Percentiles rank a stretch among this genome's conserved stretches.
These are phyloP conservation scores for Diloba caeruleocephala DNA, from an alignment of 2,888 invertebrate species.

Conservation along the genomic window DNA sequence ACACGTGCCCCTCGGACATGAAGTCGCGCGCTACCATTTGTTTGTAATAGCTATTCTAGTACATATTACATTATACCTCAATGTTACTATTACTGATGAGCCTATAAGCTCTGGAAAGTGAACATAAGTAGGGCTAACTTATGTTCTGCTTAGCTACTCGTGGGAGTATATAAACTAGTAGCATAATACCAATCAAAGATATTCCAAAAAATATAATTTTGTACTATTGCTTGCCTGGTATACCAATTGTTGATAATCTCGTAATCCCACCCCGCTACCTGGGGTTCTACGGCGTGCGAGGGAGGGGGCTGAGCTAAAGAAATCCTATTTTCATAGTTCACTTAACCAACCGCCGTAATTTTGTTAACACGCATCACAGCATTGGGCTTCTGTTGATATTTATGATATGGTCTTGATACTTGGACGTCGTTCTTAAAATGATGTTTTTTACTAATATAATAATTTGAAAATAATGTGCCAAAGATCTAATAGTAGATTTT, in stretches of 20 bases:
- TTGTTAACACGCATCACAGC: conserved; percentile 83
- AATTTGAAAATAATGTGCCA: no score
- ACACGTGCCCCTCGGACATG: no score
- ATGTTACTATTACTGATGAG: no score
- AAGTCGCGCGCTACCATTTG: no score
- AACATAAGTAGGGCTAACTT: no score
- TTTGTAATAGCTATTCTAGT: no score
- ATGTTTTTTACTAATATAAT: no score
- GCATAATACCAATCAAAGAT: conserved; percentile 25
- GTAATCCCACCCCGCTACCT: conserved; percentile 79
- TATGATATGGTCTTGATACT: conserved; percentile 68
- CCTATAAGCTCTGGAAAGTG: no score
- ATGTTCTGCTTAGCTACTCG: no score
- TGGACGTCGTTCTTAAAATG: conserved; percentile 25
- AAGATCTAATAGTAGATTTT: no score
- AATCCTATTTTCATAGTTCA: conserved; percentile 89
- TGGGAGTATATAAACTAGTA: conserved; percentile 9
- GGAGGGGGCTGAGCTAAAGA: conserved; percentile 70
- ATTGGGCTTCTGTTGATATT: conserved; percentile 80
- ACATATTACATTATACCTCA: no score
- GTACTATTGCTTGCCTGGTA: conserved; percentile 47
- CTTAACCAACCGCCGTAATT: conserved; percentile 84
- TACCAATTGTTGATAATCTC: conserved; percentile 82
- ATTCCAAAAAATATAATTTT: conserved; percentile 46
- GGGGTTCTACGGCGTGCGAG: conserved; percentile 57